Evolutionary conservation across 2,888 invertebrate species (phyloP).

Genomic region (Agonopterix subpropinquella): DNA sequence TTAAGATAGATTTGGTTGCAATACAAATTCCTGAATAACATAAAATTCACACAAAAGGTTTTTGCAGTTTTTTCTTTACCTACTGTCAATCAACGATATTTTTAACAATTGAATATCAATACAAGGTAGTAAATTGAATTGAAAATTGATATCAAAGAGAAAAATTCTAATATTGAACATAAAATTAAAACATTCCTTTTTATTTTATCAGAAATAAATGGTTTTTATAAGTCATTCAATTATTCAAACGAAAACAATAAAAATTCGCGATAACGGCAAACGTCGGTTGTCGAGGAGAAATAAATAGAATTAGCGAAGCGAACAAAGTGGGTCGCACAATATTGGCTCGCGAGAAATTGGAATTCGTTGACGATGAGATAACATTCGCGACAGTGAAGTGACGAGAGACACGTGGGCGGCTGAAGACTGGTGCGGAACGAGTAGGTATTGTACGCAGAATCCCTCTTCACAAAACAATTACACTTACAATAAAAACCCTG

Average conservation of each 20-base stretch:
- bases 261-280: slow-evolving; percentile 9
- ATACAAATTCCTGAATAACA: no score
- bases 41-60: no score
- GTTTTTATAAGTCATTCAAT: not conserved
- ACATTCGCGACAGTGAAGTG: slow-evolving; percentile 53
- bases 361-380: slow-evolving; percentile 22
- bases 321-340: slow-evolving; percentile 42
- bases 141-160: no score
- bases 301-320: slow-evolving; percentile 27
- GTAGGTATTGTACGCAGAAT: not conserved
- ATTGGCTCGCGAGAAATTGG: slow-evolving; percentile 37
- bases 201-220: no score
- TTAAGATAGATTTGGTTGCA: no score
- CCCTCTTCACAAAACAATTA: not conserved
- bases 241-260: not conserved
- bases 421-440: slow-evolving; percentile 26
- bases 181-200: no score
- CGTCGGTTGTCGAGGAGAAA: slow-evolving; percentile 9
- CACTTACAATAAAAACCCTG: not conserved
- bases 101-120: no score
- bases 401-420: slow-evolving; percentile 46
- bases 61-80: no score
- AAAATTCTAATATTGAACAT: no score
- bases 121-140: no score
- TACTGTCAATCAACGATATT: no score